Percentiles rank a stretch among this genome's conserved stretches.
These are phyloP conservation scores for Beris chalybata DNA, from an alignment of 2,888 invertebrate species.

Conservation along the genomic window DNA sequence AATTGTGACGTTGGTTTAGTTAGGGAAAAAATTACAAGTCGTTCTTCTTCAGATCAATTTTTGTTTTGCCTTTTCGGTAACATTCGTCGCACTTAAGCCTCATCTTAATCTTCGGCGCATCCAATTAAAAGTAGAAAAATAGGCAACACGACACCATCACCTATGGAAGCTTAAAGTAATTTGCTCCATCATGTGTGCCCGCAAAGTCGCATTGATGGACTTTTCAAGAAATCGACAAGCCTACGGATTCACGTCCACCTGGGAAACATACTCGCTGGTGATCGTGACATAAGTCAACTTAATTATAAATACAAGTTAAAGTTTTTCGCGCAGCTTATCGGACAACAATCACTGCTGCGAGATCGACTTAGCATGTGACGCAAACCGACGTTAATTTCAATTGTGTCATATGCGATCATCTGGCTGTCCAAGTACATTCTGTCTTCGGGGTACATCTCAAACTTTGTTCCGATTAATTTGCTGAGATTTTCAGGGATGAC, in stretches of 20 bases:
- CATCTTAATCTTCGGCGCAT: conserved; percentile 11
- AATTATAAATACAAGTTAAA: conserved; percentile 33
- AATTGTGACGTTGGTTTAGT: conserved; percentile 3
- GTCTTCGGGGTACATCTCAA: neutral
- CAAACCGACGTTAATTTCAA: conserved; percentile 22
- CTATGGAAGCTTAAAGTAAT: neutral
- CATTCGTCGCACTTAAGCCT: neutral
- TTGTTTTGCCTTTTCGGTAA: no score
- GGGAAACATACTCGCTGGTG: conserved; percentile 30
- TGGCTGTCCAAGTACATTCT: conserved; percentile 24
- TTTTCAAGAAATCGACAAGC: conserved; percentile 26
- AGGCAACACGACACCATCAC: conserved; percentile 2
- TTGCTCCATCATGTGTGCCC: conserved; percentile 3
- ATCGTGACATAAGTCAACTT: conserved; percentile 37
- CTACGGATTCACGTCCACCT: conserved; percentile 25
- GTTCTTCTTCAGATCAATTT: no score
- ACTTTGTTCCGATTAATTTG: no score
- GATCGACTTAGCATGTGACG: conserved; percentile 26
- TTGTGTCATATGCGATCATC: conserved; percentile 23
- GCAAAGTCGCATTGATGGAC: conserved; percentile 13
- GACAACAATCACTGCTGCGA: conserved; percentile 3
- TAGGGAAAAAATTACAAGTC: no score
- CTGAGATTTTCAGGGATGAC: no score
- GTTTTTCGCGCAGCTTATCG: conserved; percentile 21
- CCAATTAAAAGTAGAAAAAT: conserved; percentile 25